phyloP scores from a whole-genome alignment of 2,888 invertebrate genomes.

The Baronia brevicornis region DNA sequence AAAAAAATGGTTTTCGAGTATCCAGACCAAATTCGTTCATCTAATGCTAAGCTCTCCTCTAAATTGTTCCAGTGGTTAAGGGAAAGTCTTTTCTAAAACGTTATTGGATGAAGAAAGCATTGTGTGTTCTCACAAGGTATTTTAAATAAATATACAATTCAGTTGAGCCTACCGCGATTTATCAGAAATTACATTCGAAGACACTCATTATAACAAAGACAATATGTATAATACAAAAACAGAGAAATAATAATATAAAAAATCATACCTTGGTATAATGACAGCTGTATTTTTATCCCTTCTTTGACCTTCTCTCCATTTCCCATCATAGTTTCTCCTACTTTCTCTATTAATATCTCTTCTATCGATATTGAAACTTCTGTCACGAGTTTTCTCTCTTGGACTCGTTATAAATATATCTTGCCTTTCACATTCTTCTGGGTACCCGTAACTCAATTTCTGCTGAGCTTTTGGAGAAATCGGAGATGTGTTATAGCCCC shows the following conservation, averaged over 20 bases:
- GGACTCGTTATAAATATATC: slow-evolving; percentile 64
- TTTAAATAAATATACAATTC: no score
- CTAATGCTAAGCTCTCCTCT: no score
- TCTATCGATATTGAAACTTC: slow-evolving; percentile 43
- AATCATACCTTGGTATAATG: slow-evolving; percentile 62
- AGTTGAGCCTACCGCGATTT: no score
- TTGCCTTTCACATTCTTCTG: slow-evolving; percentile 44
- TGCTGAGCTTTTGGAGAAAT: slow-evolving; percentile 74
- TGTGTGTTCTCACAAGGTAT: no score
- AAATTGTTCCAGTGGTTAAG: no score
- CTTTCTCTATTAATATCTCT: slow-evolving; percentile 51
- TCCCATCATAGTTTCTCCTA: slow-evolving; percentile 42
- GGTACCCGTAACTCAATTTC: slow-evolving; percentile 69
- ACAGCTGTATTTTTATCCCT: slow-evolving; percentile 65
- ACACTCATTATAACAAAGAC: no score
- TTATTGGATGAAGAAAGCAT: no score
- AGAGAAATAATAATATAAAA: neutral
- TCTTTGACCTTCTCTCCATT: slow-evolving; percentile 32
- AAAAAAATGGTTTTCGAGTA: no score
- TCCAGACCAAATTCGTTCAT: no score
- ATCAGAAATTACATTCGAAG: no score
- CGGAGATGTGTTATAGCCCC: slow-evolving; percentile 45
- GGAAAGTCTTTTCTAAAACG: no score
- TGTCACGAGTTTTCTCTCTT: slow-evolving; percentile 51
- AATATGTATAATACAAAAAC: neutral